These are phyloP conservation scores for Ganaspis brasiliensis DNA, from an alignment of 2,888 invertebrate species.

Conservation along the genomic window DNA sequence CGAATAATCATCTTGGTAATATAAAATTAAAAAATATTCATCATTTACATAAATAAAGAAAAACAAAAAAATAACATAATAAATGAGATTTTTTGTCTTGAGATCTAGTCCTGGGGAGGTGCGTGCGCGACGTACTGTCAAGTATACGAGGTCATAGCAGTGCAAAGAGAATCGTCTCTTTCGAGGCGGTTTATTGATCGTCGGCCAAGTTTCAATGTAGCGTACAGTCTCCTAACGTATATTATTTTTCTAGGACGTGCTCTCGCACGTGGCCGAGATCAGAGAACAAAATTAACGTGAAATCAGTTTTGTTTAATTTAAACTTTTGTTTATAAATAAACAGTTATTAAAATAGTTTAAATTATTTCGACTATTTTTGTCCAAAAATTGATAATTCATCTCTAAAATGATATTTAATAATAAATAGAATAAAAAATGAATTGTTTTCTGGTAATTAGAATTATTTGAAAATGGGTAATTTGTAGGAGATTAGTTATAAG, in stretches of 20 bases:
- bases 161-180: constrained; percentile 42
- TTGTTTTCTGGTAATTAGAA: not conserved
- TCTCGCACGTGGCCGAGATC: constrained; percentile 23
- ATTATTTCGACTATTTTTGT: no score
- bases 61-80: no score
- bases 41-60: no score
- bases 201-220: constrained; percentile 38
- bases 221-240: constrained; percentile 33
- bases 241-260: constrained; percentile 41
- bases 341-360: no score
- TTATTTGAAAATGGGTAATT: not conserved
- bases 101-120: constrained; percentile 7
- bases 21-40: no score
- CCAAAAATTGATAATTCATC: no score
- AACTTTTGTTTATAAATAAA: not conserved
- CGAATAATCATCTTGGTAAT: no score
- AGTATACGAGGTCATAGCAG: constrained; percentile 40
- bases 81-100: not conserved
- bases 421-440: not conserved
- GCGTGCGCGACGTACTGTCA: constrained; percentile 38
- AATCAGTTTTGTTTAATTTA: not conserved
- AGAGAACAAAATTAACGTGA: constrained; percentile 8
- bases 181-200: constrained; percentile 41
- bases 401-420: not conserved
- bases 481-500: not conserved